phyloP scores from a whole-genome alignment of 2,888 invertebrate genomes.

The Brenthis ino region DNA sequence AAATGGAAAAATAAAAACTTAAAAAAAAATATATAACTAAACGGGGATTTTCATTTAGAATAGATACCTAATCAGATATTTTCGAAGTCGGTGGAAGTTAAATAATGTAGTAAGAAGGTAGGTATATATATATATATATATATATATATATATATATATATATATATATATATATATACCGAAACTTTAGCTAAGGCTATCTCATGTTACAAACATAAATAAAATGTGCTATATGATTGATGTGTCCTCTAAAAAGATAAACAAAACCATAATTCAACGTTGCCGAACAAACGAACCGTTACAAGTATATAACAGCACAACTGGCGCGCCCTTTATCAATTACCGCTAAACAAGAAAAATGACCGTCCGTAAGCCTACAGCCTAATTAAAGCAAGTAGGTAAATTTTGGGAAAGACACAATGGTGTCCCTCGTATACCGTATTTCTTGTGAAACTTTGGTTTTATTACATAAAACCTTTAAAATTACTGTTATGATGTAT shows the following conservation, averaged over 20 bases:
- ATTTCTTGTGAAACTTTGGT: constrained; percentile 10
- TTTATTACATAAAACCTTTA: not conserved
- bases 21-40: no score
- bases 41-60: no score
- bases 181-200: not conserved
- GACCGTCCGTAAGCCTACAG: constrained; percentile 72
- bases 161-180: no score
- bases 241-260: not conserved
- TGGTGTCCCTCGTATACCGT: constrained; percentile 48
- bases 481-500: no score
- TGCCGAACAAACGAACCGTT: not conserved
- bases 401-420: constrained; percentile 62
- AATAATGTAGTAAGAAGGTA: no score
- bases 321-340: constrained; percentile 72
- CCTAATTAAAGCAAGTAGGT: constrained; percentile 80
- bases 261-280: constrained; percentile 12
- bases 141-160: no score
- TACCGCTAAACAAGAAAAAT: constrained; percentile 81
- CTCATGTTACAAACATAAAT: not conserved
- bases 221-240: not conserved
- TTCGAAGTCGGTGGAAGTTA: no score
- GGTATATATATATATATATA: no score
- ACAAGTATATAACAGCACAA: constrained; percentile 18
- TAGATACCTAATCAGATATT: no score
- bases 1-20: no score